These are phyloP conservation scores for Champsocephalus gunnari DNA, from an alignment of 2,797 vertebrate genomes.

Conservation along the genomic window DNA sequence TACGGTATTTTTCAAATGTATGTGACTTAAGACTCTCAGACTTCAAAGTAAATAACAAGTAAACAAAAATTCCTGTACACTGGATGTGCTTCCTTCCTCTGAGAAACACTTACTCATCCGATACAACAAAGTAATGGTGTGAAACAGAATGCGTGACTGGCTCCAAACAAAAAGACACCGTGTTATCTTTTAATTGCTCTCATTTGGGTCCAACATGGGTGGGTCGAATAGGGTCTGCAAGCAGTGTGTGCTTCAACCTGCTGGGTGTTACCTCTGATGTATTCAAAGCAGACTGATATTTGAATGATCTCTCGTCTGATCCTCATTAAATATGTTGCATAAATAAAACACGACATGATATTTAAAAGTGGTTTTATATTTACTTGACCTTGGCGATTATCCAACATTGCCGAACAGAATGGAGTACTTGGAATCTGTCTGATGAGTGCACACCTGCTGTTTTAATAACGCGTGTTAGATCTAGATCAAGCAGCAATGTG, in stretches of 20 bases:
- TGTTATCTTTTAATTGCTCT: slow-evolving; percentile 69
- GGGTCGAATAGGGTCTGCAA: slow-evolving; percentile 33
- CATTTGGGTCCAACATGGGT: slow-evolving; percentile 47
- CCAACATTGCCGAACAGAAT: background rate
- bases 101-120: slow-evolving; percentile 33
- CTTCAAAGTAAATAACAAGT: slow-evolving; percentile 50
- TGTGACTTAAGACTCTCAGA: slow-evolving; percentile 13
- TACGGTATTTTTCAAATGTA: slow-evolving; percentile 25
- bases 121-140: slow-evolving; percentile 39
- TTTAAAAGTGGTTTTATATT: background rate
- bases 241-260: slow-evolving; percentile 30
- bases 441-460: slow-evolving; percentile 7
- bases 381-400: slow-evolving; percentile 1
- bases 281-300: slow-evolving; percentile 11
- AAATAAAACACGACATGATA: slow-evolving; percentile 19
- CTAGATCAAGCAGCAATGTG: background rate
- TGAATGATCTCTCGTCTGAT: slow-evolving; percentile 6
- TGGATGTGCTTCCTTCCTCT: slow-evolving; percentile 17
- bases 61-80: slow-evolving; percentile 22
- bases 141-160: slow-evolving; percentile 49
- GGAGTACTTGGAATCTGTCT: background rate
- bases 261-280: slow-evolving; percentile 7
- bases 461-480: background rate
- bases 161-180: slow-evolving; percentile 57
- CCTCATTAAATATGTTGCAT: background rate